These are phyloP conservation scores for Misgurnus anguillicaudatus DNA, from an alignment of 2,113 vertebrate genomes.

Conservation along the genomic window DNA sequence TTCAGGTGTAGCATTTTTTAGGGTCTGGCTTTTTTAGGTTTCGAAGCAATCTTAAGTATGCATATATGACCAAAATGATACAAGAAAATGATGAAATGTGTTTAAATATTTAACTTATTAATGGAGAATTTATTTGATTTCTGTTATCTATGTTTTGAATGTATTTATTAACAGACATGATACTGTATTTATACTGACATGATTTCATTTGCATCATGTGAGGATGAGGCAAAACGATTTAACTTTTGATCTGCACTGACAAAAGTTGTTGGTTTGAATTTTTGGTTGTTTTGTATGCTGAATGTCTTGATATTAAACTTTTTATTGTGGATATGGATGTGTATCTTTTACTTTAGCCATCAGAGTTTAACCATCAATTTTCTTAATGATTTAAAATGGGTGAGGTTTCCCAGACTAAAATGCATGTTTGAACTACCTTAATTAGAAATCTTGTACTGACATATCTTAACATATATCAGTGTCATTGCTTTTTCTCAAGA, in stretches of 20 bases:
- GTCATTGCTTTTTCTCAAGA: too few species aligned
- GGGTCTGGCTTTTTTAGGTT: conserved; percentile 16
- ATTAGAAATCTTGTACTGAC: too few species aligned
- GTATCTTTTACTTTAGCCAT: background rate
- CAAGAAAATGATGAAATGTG: conserved; percentile 54
- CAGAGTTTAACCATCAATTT: too few species aligned
- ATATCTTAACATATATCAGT: too few species aligned
- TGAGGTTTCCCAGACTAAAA: too few species aligned
- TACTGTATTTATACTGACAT: conserved; percentile 57
- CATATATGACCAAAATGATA: conserved; percentile 58
- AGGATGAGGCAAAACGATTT: conserved; percentile 59
- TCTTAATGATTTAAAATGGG: too few species aligned
- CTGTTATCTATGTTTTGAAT: conserved; percentile 56
- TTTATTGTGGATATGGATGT: conserved; percentile 42
- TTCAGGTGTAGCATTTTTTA: conserved; percentile 24
- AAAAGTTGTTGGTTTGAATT: conserved; percentile 65
- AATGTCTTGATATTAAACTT: conserved; percentile 74
- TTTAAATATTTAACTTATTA: conserved; percentile 63
- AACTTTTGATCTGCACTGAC: conserved; percentile 78
- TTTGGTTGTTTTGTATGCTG: conserved; percentile 74
- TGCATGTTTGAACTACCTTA: too few species aligned
- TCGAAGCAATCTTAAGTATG: conserved; percentile 33
- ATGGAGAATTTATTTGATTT: conserved; percentile 56
- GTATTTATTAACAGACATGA: conserved; percentile 58
- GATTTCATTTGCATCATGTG: conserved; percentile 59